A percentile compares a stretch with the other conserved stretches of the same genome.
phyloP scores from a whole-genome alignment of 2,113 vertebrate species.

The Mesembrinibis cayennensis region DNA sequence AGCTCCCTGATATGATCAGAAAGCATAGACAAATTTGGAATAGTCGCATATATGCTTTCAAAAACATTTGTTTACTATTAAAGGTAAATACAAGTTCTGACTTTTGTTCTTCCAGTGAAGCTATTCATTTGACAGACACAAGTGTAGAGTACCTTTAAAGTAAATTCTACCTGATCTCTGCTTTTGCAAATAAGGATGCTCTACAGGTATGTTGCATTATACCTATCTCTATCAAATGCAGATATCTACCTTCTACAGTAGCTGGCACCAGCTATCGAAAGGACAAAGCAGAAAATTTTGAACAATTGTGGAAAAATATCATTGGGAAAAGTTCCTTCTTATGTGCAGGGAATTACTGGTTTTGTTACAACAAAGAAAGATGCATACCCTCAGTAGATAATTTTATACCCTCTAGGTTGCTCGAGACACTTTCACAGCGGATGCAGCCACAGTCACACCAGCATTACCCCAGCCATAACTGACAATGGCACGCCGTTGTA shows the following conservation, averaged over 20 bases:
- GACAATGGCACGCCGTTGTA: fast-evolving
- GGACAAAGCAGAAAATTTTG: not conserved
- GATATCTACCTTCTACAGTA: fast-evolving
- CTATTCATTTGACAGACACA: not conserved
- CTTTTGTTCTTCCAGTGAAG: not conserved
- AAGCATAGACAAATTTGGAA: not conserved
- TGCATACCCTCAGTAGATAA: fast-evolving
- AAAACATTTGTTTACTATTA: not conserved
- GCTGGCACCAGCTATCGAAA: not conserved
- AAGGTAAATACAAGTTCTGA: not conserved
- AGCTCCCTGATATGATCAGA: not conserved
- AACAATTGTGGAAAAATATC: not conserved
- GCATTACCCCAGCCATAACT: too few relatives aligned
- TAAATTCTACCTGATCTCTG: not conserved
- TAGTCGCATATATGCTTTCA: not conserved
- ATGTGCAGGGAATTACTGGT: not conserved
- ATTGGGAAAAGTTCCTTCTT: not conserved
- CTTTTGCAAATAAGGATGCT: not conserved
- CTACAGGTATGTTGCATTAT: fast-evolving
- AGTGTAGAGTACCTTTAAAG: not conserved
- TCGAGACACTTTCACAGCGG: not conserved
- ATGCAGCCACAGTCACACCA: fast-evolving
- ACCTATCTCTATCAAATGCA: not conserved
- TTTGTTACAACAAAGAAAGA: not conserved
- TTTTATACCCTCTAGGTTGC: too few relatives aligned